These are phyloP conservation scores for Caenorhabditis brenneri DNA, from an alignment of 1,140 invertebrate species.

Conservation along the genomic window DNA sequence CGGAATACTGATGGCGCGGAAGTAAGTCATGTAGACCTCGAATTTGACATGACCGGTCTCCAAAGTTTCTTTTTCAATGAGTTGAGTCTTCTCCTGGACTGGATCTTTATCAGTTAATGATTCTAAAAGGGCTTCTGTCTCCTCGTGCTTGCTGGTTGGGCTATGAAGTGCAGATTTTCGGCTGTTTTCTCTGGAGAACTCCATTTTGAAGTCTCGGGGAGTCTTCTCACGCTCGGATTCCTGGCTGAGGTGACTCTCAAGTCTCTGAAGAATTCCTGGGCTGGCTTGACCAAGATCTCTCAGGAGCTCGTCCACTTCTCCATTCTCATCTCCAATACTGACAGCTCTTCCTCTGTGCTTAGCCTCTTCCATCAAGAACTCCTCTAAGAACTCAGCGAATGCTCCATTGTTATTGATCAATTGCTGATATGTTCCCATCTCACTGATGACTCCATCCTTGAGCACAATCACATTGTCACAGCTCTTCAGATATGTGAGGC, in stretches of 20 bases:
- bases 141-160: background rate
- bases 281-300: conserved; percentile 51
- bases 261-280: conserved; percentile 40
- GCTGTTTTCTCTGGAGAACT: conserved; percentile 9
- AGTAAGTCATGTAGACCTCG: conserved; percentile 70
- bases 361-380: conserved; percentile 66
- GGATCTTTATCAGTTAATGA: background rate
- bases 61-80: conserved; percentile 63
- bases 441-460: conserved; percentile 61
- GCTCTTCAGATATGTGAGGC: conserved; percentile 61
- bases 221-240: background rate
- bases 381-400: conserved; percentile 64
- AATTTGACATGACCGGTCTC: conserved; percentile 63
- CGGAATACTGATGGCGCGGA: conserved; percentile 68
- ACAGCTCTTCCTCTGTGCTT: conserved; percentile 61
- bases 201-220: background rate
- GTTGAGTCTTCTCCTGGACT: background rate
- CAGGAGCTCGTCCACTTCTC: conserved; percentile 63
- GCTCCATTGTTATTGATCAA: conserved; percentile 61
- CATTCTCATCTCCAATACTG: conserved; percentile 65
- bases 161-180: background rate
- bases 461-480: conserved; percentile 62
- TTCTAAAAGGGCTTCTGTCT: conserved; percentile 35
- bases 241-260: conserved; percentile 55
- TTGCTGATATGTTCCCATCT: conserved; percentile 63